Base-by-base conservation (phyloP, 1,140 invertebrate species). In the Oreohelix idahoensis region DNA sequence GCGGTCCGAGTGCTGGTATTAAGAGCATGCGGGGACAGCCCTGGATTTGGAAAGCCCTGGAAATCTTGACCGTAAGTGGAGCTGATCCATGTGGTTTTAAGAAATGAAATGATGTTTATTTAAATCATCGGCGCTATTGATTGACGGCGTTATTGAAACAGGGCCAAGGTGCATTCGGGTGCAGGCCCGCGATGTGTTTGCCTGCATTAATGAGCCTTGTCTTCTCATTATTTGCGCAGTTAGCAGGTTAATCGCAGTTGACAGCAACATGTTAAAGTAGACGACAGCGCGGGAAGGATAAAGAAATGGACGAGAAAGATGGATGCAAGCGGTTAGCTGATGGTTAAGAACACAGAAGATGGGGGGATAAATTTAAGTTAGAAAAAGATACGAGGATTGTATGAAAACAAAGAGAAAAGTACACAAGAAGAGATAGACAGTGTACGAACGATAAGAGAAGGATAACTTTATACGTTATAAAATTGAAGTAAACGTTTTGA, bases 41-140 rank as follows among this genome's bases (percentile, higher is more conserved):
- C 17, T 17, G 63, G 63, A 66, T 66, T 66, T 66, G 63, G 17
- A 66, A 66, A 66, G 8, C 53, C 53, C 5, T 66, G 29, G 63
- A 66, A 66, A 66, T 66, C 29, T 8, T 66, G 63, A 29, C 29
- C 63, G 63, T 66, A 66, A 66, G 63, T 66, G 63, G 63, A 32
- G 63, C 63, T 66, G 63, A 66, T 66, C 63, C 63, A 0, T 13
- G 29, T 32, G 63, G 63, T 66, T 35, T 66, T 32, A 32, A 35
- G 63, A 66, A 66, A 66, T 66, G 63, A 32, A 66, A 66, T 66
- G 63, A 66, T 66, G 63, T 66, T 66, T 66, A 66, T 66, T 66
- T 66, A 66, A 66, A 66, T 66, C 63, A 32, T 66, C 8, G 63
- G 4, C 11, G n/a, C 32, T n/a, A 66, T 66, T 66, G 63, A 66